Evolutionary conservation across 2,888 invertebrate species (phyloP).

Genomic region (Ochropleura leucogaster): DNA sequence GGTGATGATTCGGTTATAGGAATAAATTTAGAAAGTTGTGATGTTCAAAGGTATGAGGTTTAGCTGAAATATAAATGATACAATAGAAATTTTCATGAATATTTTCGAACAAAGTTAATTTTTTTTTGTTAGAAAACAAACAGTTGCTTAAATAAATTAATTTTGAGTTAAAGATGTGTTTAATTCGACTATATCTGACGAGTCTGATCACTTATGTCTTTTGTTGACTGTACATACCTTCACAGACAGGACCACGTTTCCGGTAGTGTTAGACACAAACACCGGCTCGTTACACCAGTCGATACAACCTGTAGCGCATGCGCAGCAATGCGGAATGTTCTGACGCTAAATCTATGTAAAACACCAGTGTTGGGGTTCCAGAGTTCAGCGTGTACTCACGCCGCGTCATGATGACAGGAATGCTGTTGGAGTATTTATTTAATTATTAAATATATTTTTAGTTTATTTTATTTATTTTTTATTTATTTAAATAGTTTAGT

Average conservation of each 20-base stretch:
- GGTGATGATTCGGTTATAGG: background rate
- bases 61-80: background rate
- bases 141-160: too few relatives aligned
- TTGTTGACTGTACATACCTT: background rate
- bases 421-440: background rate
- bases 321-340: background rate
- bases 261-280: constrained; percentile 3
- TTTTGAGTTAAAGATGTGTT: too few relatives aligned
- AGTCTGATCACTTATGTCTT: too few relatives aligned
- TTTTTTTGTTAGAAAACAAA: too few relatives aligned
- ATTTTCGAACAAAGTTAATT: too few relatives aligned
- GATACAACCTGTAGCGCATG: constrained; percentile 4
- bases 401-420: background rate
- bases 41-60: background rate
- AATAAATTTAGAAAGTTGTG: background rate
- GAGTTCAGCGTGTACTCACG: background rate
- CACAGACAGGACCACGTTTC: background rate
- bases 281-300: background rate
- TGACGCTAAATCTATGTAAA: background rate
- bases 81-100: too few relatives aligned
- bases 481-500: too few relatives aligned
- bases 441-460: too few relatives aligned
- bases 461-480: too few relatives aligned
- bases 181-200: too few relatives aligned
- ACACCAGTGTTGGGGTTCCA: background rate